These are phyloP conservation scores for Halcyon badia DNA, from an alignment of 2,797 vertebrate genomes.

Conservation along the genomic window DNA sequence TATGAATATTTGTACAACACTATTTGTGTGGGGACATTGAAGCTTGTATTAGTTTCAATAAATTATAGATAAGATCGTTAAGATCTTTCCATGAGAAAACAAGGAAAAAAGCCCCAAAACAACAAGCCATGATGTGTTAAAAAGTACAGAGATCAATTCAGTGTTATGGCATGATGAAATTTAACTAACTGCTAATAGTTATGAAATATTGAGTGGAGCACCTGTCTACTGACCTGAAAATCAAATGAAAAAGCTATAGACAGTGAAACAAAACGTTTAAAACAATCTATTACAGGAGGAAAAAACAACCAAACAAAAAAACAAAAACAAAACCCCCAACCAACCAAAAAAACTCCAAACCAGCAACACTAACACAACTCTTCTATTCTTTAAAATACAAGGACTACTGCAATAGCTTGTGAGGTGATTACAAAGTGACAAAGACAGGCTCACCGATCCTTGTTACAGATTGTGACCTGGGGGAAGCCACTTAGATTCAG, in stretches of 20 bases:
- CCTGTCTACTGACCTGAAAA: conserved; percentile 64
- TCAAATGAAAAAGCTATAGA: not conserved
- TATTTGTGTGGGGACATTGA: not conserved
- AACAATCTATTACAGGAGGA: not conserved
- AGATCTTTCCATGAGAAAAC: not conserved
- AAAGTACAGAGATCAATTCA: conserved; percentile 12
- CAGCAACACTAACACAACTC: not conserved
- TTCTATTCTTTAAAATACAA: not conserved
- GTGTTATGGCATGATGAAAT: not conserved
- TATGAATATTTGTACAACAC: not conserved
- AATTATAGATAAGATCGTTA: conserved; percentile 38
- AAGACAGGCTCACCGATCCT: not conserved
- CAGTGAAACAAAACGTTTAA: not conserved
- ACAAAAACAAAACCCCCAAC: not conserved
- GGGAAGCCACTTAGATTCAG: not conserved
- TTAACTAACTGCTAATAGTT: conserved; percentile 47
- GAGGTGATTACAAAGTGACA: not conserved
- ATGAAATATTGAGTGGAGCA: conserved; percentile 68
- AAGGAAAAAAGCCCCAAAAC: not conserved
- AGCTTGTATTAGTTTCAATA: not conserved
- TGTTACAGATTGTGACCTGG: not conserved
- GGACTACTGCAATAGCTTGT: not conserved
- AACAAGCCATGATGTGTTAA: not conserved
- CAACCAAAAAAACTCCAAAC: not conserved
- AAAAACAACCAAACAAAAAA: rapidly evolving